Evolutionary conservation across 2,888 invertebrate genomes (phyloP).

Genomic region (Oxytorus armatus): DNA sequence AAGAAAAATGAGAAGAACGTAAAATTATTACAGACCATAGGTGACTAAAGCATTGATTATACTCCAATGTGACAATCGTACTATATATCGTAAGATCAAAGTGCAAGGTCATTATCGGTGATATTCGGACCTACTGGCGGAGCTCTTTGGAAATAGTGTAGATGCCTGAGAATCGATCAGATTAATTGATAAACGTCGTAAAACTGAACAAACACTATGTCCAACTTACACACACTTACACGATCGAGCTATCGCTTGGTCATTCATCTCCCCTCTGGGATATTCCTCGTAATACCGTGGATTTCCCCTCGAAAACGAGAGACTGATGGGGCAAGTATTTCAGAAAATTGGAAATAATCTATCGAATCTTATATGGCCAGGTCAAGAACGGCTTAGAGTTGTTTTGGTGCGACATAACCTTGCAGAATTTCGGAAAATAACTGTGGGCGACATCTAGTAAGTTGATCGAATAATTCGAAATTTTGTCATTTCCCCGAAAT

Average conservation of each 20-base stretch:
- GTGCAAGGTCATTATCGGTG: constrained; percentile 70
- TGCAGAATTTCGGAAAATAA: constrained; percentile 58
- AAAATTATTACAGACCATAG: constrained; percentile 45
- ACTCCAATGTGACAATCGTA: constrained; percentile 56
- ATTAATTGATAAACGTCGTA: constrained; percentile 66
- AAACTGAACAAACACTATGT: constrained; percentile 15
- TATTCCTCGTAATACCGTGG: neutral
- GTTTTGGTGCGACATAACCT: constrained; percentile 71
- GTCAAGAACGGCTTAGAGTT: constrained; percentile 63
- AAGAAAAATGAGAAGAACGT: neutral
- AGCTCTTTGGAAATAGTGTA: constrained; percentile 39
- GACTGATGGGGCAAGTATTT: neutral
- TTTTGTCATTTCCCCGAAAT: constrained; percentile 2
- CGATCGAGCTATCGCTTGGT: constrained; percentile 55
- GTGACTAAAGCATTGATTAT: constrained; percentile 61
- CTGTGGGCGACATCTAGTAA: constrained; percentile 39
- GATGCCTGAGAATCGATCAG: constrained; percentile 58
- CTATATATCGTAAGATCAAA: constrained; percentile 63
- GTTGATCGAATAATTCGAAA: constrained; percentile 2
- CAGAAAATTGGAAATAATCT: constrained; percentile 50
- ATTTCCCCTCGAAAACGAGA: constrained; percentile 22
- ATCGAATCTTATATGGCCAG: constrained; percentile 66
- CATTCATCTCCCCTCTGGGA: constrained; percentile 22
- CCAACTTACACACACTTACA: constrained; percentile 51
- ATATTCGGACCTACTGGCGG: constrained; percentile 55